Evolutionary conservation across 2,113 vertebrate genomes (phyloP).

Genomic region (Lonchura striata): DNA sequence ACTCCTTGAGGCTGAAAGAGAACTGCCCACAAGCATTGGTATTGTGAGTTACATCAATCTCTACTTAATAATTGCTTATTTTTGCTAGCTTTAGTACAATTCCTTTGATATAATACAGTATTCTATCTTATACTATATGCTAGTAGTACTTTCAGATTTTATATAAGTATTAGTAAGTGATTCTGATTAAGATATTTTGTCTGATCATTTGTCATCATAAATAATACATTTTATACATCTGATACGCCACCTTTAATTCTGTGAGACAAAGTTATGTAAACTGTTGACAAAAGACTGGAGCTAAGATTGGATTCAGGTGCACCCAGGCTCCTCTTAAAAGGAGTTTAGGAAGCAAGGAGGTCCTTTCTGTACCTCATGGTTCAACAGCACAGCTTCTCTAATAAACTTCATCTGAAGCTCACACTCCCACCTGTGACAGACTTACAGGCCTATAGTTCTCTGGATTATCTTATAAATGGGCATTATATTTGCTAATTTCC

Average conservation of each 20-base stretch:
- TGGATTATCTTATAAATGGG: neutral
- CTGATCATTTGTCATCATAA: neutral
- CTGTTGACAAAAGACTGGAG: neutral
- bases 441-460: neutral
- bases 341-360: neutral
- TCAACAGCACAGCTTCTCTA: neutral
- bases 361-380: neutral
- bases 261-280: neutral
- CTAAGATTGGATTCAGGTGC: neutral
- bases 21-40: neutral
- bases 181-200: neutral
- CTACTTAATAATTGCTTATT: neutral
- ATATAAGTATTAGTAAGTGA: neutral
- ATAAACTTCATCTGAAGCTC: neutral
- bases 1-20: fast-evolving
- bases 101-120: neutral
- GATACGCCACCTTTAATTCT: neutral
- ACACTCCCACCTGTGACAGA: neutral
- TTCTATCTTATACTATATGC: neutral
- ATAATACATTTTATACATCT: neutral
- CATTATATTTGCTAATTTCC: neutral
- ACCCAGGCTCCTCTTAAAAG: neutral
- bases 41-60: neutral
- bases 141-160: neutral
- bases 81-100: neutral